Base-by-base conservation (phyloP, 2,797 vertebrate species). In the Alca torda region DNA sequence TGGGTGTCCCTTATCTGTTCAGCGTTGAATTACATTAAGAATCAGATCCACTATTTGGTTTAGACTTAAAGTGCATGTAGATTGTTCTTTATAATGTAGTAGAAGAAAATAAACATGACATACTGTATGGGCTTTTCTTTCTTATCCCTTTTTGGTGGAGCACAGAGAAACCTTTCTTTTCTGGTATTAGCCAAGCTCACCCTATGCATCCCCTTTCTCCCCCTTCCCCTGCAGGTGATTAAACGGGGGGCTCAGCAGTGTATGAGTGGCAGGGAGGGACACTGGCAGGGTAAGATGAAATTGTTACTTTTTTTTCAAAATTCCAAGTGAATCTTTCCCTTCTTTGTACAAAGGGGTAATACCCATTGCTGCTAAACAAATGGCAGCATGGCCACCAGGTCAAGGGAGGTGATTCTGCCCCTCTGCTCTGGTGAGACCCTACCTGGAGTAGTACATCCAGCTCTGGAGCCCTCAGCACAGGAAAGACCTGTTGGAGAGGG, bases 261-360 rank as follows among this genome's bases (percentile, higher is more conserved):
- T 33, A 70, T 10, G 10, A 72, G 65, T n/a, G 26, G 11, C 30
- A 67, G 11, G 51, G 10, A 53, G 18, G 39, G 63, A 76, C 50
- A 41, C 21, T 31, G 13, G 28, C 41, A 78, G 33, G 24, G 24
- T 18, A 70, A 76, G 70, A 79, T 74, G 63, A 93, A 96, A 93
- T 60, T 51, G 51, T 53, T 87, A 21, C 41, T 90, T 69, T 63
- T 57, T 96, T 96, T 63, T 65, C 76, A 82, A 69, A 94, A 63
- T 91, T 84, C 28, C 57, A 65, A 93, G 70, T 81, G 50, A 72
- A 68, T 83, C 56, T 85, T 79, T 84, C 65, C 1, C 33, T 31
- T 54, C 72, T 93, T 93, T 93, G 65, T 68, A 81, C 48, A 83
- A 96, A 95, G 77, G 65, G 11, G 9, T 82, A 87, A 72, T 72